Base-by-base conservation (phyloP, 2,113 vertebrate genomes). In the Scomber japonicus region DNA sequence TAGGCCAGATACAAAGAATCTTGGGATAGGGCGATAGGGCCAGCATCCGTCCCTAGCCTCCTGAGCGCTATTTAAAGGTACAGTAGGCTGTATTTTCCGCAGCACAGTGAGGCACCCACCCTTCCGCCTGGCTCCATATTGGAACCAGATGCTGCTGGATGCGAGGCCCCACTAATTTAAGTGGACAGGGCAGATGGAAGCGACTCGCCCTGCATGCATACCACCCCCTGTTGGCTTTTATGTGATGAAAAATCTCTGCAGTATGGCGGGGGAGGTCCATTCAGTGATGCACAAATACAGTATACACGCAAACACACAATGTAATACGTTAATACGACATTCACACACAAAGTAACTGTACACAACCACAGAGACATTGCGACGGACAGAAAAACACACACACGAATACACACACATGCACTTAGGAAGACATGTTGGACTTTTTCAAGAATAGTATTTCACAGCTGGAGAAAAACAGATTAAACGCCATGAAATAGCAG, bases 61-160 rank as follows among this genome's bases (percentile, higher is more conserved):
- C 94, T 93, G 82, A 94, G 92, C 90, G 94, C 94, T 96, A 96
- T 96, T 96, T 96, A 94, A 95, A 95, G 94, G 94, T 94, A 92
- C 94, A 93, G 94, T 94, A 94, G 94, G 94, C 95, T 95, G 94
- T 95, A 95, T 94, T 95, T 95, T 95, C 93, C 94, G 90, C 95
- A 85, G 89, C 94, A 93, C 92, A 93, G 88, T 84, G 90, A 93
- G 92, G 94, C 92, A 95, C 93, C 95, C 95, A 94, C 95, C 95
- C 95, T 95, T 95, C 95, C 94, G 94, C 94, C 93, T 84, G 86
- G 88, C 87, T 94, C 89, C 94, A 94, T 95, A 95, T 96, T 96
- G 94, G 93, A 96, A 95, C 95, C 95, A 96, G 95, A 96, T 96
- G 95, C 94, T 91, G 94, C 89, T 91, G 92, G 92, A 93, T 94